phyloP scores from a whole-genome alignment of 1,140 invertebrate genomes.

The Latrodectus geometricus region DNA sequence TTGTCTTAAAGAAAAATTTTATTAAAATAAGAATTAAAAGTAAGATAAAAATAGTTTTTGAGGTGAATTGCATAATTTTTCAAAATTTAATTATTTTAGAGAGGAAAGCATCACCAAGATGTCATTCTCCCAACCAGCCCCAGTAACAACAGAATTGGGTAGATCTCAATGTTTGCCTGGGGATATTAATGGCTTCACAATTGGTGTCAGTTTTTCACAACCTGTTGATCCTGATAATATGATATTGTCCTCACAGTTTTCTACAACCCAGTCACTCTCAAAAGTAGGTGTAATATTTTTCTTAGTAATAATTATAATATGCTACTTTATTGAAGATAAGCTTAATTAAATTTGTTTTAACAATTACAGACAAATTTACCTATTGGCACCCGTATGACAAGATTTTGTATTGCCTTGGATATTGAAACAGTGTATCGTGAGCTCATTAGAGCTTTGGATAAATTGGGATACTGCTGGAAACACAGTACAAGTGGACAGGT shows the following conservation, averaged over 20 bases:
- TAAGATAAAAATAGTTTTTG: no score
- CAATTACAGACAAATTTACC: conserved; percentile 79
- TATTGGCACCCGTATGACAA: conserved; percentile 89
- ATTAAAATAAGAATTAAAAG: no score
- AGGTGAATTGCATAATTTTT: no score
- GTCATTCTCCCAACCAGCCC: conserved; percentile 70
- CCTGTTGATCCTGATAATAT: conserved; percentile 86
- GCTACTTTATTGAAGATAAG: neutral
- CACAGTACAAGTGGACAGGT: conserved; percentile 67
- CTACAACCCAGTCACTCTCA: conserved; percentile 35
- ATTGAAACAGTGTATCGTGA: conserved; percentile 76
- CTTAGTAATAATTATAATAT: no score
- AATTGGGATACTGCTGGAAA: conserved; percentile 73
- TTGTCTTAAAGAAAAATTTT: no score
- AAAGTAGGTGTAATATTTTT: conserved; percentile 10
- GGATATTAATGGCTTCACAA: conserved; percentile 19
- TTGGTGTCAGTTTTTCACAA: conserved; percentile 85
- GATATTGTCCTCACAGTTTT: conserved; percentile 74
- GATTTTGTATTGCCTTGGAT: conserved; percentile 83
- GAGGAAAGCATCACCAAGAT: conserved; percentile 64
- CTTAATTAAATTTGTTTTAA: conserved; percentile 57
- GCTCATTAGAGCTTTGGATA: conserved; percentile 75
- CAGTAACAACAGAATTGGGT: conserved; percentile 50
- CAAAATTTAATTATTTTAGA: conserved; percentile 1
- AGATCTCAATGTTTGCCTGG: conserved; percentile 42